These are phyloP conservation scores for Eumacrocentrus americanus DNA, from an alignment of 2,888 invertebrate species.

Conservation along the genomic window DNA sequence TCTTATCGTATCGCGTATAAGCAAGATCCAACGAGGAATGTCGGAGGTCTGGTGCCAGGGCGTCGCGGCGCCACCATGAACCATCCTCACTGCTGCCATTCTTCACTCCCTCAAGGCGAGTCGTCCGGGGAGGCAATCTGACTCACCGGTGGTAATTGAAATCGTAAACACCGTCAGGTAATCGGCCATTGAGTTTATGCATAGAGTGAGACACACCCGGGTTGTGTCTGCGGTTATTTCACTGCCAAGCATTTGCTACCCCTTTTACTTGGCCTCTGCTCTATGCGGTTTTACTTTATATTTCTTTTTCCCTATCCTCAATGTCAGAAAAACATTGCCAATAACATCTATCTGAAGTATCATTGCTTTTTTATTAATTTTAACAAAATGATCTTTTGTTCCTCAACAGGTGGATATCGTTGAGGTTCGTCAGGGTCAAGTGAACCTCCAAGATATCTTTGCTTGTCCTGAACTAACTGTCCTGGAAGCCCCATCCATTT, in stretches of 20 bases:
- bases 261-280: constrained; percentile 12
- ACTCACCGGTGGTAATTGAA: constrained; percentile 44
- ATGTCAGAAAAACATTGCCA: no score
- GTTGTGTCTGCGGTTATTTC: constrained; percentile 5
- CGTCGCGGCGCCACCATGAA: constrained; percentile 26
- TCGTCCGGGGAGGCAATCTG: constrained; percentile 2
- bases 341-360: no score
- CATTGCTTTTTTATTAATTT: no score
- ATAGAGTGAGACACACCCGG: constrained; percentile 5
- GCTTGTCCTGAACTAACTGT: no score
- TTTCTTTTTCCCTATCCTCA: no score
- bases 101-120: constrained; percentile 11
- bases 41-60: constrained; percentile 22
- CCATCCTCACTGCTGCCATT: not conserved
- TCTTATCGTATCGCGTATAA: constrained; percentile 14
- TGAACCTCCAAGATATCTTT: no score
- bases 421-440: no score
- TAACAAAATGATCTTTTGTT: no score
- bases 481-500: no score
- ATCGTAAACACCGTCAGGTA: constrained; percentile 46
- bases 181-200: constrained; percentile 43
- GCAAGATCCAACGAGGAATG: constrained; percentile 20
- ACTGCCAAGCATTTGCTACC: not conserved
- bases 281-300: no score
- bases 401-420: no score